These are phyloP conservation scores for Pseudomyrmex gracilis DNA, from an alignment of 1,140 invertebrate genomes.

Conservation along the genomic window DNA sequence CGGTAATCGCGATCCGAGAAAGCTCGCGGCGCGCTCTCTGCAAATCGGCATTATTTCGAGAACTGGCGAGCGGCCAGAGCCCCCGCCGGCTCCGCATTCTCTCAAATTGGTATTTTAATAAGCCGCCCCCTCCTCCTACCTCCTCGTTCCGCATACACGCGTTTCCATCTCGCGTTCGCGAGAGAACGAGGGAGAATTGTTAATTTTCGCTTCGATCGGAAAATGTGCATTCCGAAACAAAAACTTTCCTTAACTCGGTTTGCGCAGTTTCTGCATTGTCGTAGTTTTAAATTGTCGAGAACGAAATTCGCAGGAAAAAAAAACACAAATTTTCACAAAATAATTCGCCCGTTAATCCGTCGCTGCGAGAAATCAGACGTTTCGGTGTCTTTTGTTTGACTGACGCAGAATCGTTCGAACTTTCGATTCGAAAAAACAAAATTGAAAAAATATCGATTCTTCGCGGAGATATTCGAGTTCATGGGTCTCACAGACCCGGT, in stretches of 20 bases:
- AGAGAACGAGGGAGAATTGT: not conserved
- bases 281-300: not conserved
- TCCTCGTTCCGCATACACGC: constrained; percentile 1
- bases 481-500: no score
- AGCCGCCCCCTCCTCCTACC: constrained; percentile 37
- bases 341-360: not conserved
- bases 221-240: not conserved
- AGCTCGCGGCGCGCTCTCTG: constrained; percentile 7
- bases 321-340: not conserved
- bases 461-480: no score
- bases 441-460: no score
- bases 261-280: not conserved
- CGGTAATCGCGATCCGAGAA: constrained; percentile 10
- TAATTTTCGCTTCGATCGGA: not conserved
- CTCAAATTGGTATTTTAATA: constrained; percentile 71
- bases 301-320: not conserved
- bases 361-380: no score
- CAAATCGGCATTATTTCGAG: constrained; percentile 72
- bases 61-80: constrained; percentile 62
- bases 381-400: no score
- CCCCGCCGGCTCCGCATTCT: constrained; percentile 30
- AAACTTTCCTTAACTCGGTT: not conserved
- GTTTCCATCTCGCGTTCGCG: constrained; percentile 28
- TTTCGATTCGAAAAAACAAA: no score
- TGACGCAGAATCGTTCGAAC: no score